These are phyloP conservation scores for Amitus sp. DNA, from an alignment of 2,888 invertebrate genomes.

Conservation along the genomic window DNA sequence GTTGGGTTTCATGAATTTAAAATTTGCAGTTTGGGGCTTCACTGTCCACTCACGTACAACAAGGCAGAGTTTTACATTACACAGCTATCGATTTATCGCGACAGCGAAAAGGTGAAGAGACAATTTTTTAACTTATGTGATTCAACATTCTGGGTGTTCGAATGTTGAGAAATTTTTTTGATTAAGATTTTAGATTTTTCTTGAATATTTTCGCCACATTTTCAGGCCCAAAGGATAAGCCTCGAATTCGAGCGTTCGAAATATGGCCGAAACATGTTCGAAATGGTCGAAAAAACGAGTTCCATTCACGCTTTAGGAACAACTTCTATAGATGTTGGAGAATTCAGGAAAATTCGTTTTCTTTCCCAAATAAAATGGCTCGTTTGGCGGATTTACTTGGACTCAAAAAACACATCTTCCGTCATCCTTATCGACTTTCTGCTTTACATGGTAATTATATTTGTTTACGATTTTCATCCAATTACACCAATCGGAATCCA, in stretches of 20 bases:
- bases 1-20: no score
- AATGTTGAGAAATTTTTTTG: conserved; percentile 48
- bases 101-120: conserved; percentile 67
- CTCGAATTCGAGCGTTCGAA: not conserved
- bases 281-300: not conserved
- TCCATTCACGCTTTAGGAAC: not conserved
- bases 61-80: conserved; percentile 87
- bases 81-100: conserved; percentile 69
- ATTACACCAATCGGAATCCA: no score
- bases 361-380: conserved; percentile 77
- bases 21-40: conserved; percentile 72
- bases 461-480: no score
- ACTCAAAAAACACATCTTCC: conserved; percentile 74
- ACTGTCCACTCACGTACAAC: conserved; percentile 82
- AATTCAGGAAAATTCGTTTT: conserved; percentile 69
- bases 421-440: conserved; percentile 72
- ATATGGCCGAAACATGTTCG: not conserved
- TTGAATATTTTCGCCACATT: no score
- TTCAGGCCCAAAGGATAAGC: not conserved
- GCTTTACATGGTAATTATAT: conserved; percentile 69
- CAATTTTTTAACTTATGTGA: no score
- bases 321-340: conserved; percentile 30
- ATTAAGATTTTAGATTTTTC: not conserved
- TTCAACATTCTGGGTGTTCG: no score
- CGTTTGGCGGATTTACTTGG: conserved; percentile 75